A percentile compares a stretch with the other conserved stretches of the same genome.
phyloP scores from a whole-genome alignment of 1,140 invertebrate genomes.

The Procambarus virginalis region DNA sequence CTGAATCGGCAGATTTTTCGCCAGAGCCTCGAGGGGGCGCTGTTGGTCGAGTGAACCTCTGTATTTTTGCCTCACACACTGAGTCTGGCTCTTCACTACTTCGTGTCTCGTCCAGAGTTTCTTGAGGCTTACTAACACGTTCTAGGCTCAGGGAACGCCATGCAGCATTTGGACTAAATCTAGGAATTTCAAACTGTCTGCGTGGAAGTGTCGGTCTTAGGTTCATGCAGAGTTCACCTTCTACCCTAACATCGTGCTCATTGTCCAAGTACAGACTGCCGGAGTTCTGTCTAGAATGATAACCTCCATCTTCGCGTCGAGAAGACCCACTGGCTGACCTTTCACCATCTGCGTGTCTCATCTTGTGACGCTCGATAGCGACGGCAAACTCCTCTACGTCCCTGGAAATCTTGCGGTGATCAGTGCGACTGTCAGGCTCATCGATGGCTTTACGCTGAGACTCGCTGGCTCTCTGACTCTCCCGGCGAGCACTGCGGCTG shows the following conservation, averaged over 20 bases:
- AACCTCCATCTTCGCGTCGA: conserved; percentile 65
- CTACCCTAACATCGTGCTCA: conserved; percentile 70
- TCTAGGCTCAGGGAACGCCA: conserved; percentile 81
- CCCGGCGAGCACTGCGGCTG: conserved; percentile 32
- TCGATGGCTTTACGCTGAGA: background rate
- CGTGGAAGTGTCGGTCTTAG: conserved; percentile 85
- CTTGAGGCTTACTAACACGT: conserved; percentile 39
- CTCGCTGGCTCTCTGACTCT: conserved; percentile 11
- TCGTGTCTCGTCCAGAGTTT: conserved; percentile 54
- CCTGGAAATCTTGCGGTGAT: conserved; percentile 54
- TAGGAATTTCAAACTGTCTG: conserved; percentile 82
- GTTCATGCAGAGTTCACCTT: conserved; percentile 80
- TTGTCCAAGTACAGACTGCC: conserved; percentile 67
- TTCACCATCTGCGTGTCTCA: conserved; percentile 39
- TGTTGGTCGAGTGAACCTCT: conserved; percentile 76
- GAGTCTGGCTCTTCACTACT: conserved; percentile 72
- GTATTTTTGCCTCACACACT: conserved; percentile 77
- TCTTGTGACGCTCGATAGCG: conserved; percentile 62
- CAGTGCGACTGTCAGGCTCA: conserved; percentile 15
- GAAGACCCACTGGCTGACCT: conserved; percentile 58
- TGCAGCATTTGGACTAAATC: conserved; percentile 87
- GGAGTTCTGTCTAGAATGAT: conserved; percentile 69
- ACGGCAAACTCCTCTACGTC: conserved; percentile 68
- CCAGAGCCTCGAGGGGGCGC: conserved; percentile 74
- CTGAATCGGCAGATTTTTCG: conserved; percentile 86